Evolutionary conservation across 2,888 invertebrate genomes (phyloP), one percentile per base, ranked within the genome.

Genomic region (Desoria tigrina): DNA sequence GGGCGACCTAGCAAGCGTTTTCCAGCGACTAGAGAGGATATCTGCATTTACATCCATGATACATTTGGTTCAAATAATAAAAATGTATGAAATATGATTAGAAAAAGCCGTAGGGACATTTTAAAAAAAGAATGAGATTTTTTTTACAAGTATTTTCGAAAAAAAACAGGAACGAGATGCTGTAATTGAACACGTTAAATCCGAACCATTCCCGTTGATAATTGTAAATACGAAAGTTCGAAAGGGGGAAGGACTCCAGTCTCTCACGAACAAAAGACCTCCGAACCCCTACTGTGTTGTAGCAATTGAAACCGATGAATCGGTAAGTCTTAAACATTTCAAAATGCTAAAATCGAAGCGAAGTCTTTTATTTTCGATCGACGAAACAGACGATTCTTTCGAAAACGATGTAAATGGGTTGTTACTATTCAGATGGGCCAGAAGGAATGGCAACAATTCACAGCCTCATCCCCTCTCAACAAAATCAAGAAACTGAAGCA

Each of bases 181-280:
- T n/a, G 68, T 71, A 9, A 62, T 71, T 45, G 68, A 73, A n/a
- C 71, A 73, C 50, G 71, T 73, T 1, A 53, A 62, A n/a, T 66
- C 66, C 27, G 75, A 75, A n/a, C 69, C 73, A 7, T 73, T 69
- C 39, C 75, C 75, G 1, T 54, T 75, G 24, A 73, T 66, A 1
- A 68, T 73, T 26, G 71, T 73, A 2, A 73, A 73, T 60, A 57
- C 69, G 0, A 70, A 66, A 53, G 63, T 75, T 1, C 39, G 53
- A 51, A 27, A 61, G 50, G 72, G 58, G 0, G 63, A 56, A 9
- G 66, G 66, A 18, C 58, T 74, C 11, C 62, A 65, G 45, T 66
- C 63, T 3, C 61, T 63, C 14, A 2, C 26, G 2, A 26, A 16
- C 24, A 54, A 14, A n/a, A 42, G 27, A 14, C 51, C 56, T 45